A percentile compares a stretch with the other conserved stretches of the same genome.
These are phyloP conservation scores for Ceratothoa steindachneri DNA, from an alignment of 2,888 invertebrate species.

Conservation along the genomic window DNA sequence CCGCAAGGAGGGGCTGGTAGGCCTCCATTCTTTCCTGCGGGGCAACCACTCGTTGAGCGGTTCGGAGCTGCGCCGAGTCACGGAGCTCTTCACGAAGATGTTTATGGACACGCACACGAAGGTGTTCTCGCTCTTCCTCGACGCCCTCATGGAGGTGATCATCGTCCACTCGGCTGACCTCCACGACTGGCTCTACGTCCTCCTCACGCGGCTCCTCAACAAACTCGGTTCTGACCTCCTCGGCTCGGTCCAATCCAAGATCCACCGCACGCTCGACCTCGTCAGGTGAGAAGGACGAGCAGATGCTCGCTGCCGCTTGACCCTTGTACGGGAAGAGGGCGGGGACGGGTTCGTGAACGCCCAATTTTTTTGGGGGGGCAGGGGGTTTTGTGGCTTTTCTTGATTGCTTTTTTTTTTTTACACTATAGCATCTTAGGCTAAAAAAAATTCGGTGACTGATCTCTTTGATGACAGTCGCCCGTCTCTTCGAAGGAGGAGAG, in stretches of 20 bases:
- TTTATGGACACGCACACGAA: constrained; percentile 95
- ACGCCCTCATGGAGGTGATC: constrained; percentile 85
- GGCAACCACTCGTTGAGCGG: constrained; percentile 64
- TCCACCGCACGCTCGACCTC: constrained; percentile 76
- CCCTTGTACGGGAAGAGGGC: no score
- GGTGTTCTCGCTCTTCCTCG: constrained; percentile 87
- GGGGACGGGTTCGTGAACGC: no score
- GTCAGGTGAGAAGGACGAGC: constrained; percentile 60
- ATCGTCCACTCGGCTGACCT: constrained; percentile 79
- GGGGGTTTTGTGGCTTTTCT: no score
- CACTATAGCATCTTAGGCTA: no score
- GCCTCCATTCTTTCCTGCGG: constrained; percentile 47
- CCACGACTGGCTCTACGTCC: constrained; percentile 86
- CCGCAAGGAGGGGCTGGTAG: constrained; percentile 85
- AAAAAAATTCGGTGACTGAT: no score
- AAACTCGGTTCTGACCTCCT: constrained; percentile 88
- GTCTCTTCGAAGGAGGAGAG: no score
- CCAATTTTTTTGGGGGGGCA: no score
- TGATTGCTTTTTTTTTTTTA: no score
- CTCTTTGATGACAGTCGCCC: no score
- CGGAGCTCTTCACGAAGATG: constrained; percentile 91
- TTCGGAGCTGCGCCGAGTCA: constrained; percentile 74
- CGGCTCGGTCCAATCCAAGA: constrained; percentile 85
- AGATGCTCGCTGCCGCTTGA: no score
- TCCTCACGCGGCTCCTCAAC: constrained; percentile 79